A percentile compares a stretch with the other conserved stretches of the same genome.
These are phyloP conservation scores for Orestias chungarensis DNA, from an alignment of 2,797 vertebrate genomes.

Conservation along the genomic window DNA sequence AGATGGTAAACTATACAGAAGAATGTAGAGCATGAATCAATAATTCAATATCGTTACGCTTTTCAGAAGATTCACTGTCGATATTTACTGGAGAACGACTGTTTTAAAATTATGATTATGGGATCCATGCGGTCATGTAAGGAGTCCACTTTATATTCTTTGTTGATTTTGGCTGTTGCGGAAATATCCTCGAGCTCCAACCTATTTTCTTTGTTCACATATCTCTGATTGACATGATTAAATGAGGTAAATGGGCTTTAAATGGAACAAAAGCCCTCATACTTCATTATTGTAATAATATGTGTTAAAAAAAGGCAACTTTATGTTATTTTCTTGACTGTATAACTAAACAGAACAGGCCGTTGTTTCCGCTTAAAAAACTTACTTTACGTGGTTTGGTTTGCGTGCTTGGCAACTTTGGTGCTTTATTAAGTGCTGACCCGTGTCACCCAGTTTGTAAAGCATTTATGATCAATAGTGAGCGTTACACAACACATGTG, in stretches of 20 bases:
- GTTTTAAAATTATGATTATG: constrained; percentile 19
- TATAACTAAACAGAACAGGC: too few relatives aligned
- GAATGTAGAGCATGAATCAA: not conserved
- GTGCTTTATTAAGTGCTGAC: too few relatives aligned
- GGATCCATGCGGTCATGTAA: not conserved
- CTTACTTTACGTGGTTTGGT: too few relatives aligned
- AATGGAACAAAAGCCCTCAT: constrained; percentile 1
- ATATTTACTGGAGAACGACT: not conserved
- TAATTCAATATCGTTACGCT: not conserved
- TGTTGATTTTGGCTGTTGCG: constrained; percentile 48
- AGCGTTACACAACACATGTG: too few relatives aligned
- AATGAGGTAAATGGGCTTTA: constrained; percentile 10
- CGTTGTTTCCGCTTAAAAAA: too few relatives aligned
- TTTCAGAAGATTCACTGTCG: constrained; percentile 9
- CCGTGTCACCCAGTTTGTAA: too few relatives aligned
- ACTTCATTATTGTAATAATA: not conserved
- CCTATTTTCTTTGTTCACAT: constrained; percentile 49
- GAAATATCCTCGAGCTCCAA: constrained; percentile 39
- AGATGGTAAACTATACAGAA: not conserved
- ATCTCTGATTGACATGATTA: constrained; percentile 39
- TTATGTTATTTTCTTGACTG: too few relatives aligned
- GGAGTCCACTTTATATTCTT: constrained; percentile 41
- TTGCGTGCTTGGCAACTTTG: too few relatives aligned
- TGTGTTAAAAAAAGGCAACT: too few relatives aligned
- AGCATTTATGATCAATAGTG: too few relatives aligned